Base-by-base conservation (phyloP, 2,113 vertebrate genomes). In the Gopherus flavomarginatus region DNA sequence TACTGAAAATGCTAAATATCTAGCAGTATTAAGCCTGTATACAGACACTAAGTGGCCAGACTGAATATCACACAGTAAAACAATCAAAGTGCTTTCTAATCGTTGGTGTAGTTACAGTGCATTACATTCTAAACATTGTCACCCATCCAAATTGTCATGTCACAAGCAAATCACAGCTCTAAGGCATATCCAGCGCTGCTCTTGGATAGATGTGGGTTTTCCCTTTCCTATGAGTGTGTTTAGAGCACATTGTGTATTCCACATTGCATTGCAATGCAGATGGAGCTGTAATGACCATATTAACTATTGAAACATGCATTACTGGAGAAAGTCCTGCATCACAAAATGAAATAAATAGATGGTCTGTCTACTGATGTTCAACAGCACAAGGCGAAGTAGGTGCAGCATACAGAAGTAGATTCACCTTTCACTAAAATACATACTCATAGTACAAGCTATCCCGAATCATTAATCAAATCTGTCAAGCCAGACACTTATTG, bases 391-490 rank as follows among this genome's bases (percentile, higher is more conserved):
- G 10, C 59, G 16, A 86, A 94, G 72, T 4, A 88, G 42, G 26
- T 19, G 52, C 8, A 77, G 27, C 7, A 69, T 69, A 78, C 49
- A 8, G 87, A 85, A 82, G 89, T 77, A 86, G 62, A 84, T 62
- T 62, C 11, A 16, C 75, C 52, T 94, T 89, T 65, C 50, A 24
- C 38, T 89, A n/a, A 93, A 89, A 87, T 80, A 57, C 24, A 31
- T 80, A 29, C 4, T 35, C 42, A 50, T 52, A 65, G 57, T 8
- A 50, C 29, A 85, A 44, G 27, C 17, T 29, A 2, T 38, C 19
- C 14, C 6, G 16, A 79, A 72, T 57, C 57, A 87, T 88, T 79
- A 69, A 54, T 86, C 75, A 91, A 89, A 93, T 11, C 13, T 56
- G 22, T 31, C 13, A 21, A 47, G n/a, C 52, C 7, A 53, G 24